These are phyloP conservation scores for Leptura quadrifasciata DNA, from an alignment of 2,888 invertebrate genomes.

Conservation along the genomic window DNA sequence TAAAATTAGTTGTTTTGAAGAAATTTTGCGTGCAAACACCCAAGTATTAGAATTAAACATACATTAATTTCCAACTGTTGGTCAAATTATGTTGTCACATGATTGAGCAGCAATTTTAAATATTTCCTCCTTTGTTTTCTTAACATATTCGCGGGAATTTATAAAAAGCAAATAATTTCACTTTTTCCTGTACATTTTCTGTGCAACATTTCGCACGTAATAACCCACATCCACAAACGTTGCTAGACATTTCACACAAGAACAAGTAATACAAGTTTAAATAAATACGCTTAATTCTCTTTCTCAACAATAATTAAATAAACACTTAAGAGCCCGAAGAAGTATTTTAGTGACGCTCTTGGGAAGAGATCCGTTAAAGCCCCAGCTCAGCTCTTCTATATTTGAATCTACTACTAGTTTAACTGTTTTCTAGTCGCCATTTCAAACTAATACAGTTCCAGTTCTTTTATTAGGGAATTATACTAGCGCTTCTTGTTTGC, in stretches of 20 bases:
- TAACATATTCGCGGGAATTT: too few species aligned
- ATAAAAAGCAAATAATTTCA: too few species aligned
- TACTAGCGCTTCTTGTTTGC: neutral
- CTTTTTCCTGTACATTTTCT: neutral
- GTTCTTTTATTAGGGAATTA: constrained; percentile 8
- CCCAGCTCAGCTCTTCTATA: constrained; percentile 13
- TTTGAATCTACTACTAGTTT: constrained; percentile 16
- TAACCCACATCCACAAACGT: neutral
- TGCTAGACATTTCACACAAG: neutral
- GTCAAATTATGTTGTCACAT: too few species aligned
- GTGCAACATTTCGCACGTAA: neutral
- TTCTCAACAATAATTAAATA: constrained; percentile 27
- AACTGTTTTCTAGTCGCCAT: constrained; percentile 6
- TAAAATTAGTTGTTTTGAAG: too few species aligned
- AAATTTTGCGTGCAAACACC: too few species aligned
- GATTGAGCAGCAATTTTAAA: too few species aligned
- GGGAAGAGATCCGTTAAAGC: constrained; percentile 30
- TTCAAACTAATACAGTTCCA: neutral
- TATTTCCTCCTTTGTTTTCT: too few species aligned
- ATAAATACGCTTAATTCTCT: constrained; percentile 24
- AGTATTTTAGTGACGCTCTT: constrained; percentile 18
- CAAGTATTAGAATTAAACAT: too few species aligned
- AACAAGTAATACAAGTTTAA: constrained; percentile 26
- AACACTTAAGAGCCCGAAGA: constrained; percentile 27
- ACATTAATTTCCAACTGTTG: too few species aligned